Evolutionary conservation across 2,888 invertebrate species (phyloP).

Genomic region (Cylindroiulus punctatus): DNA sequence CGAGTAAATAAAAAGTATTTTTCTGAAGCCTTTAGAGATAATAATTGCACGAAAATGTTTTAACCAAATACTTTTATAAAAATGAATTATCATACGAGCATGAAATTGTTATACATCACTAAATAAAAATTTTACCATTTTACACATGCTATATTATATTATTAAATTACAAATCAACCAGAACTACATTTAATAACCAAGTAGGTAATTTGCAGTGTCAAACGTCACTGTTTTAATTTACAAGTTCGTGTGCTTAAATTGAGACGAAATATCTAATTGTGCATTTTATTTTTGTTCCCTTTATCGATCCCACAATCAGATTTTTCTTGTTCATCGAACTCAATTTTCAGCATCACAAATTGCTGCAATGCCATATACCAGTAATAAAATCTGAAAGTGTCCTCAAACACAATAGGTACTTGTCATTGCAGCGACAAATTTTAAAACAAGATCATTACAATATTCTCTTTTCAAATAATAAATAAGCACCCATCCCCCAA

Average conservation of each 20-base stretch:
- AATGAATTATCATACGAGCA: neutral
- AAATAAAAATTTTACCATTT: neutral
- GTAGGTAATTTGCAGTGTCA: neutral
- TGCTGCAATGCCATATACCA: no score
- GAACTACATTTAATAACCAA: neutral
- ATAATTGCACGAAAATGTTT: neutral
- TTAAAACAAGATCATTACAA: no score
- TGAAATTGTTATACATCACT: neutral
- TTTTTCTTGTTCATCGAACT: no score
- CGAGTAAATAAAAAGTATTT: neutral
- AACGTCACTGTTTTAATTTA: neutral
- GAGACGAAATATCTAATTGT: no score
- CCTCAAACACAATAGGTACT: no score
- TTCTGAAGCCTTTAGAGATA: neutral
- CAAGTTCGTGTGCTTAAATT: neutral
- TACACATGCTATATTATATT: neutral
- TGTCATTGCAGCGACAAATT: no score
- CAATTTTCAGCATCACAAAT: no score
- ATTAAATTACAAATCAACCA: neutral
- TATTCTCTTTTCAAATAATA: neutral
- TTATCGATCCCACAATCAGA: no score
- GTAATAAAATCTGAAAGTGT: no score
- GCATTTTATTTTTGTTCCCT: no score
- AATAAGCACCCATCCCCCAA: neutral
- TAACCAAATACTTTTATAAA: constrained; percentile 16